Conservation (phyloP, 2,113 vertebrate species). For the Forbesichthys papilliferus region DNA sequence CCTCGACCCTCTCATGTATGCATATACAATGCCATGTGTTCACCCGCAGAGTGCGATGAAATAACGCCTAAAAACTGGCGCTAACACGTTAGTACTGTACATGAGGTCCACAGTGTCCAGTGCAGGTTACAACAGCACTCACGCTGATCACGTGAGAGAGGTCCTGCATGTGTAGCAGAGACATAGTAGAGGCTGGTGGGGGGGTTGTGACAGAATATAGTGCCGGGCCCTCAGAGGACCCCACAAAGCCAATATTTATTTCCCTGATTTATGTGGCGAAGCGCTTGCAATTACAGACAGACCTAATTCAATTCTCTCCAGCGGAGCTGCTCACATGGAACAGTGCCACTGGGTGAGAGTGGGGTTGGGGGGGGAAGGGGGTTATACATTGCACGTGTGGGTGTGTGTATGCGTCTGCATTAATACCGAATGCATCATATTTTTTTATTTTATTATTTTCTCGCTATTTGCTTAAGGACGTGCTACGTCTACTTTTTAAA, state of each 20-base stretch:
- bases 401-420: background rate
- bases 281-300: slow-evolving; percentile 67
- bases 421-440: background rate
- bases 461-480: background rate
- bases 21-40: too few species aligned
- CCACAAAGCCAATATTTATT: slow-evolving; percentile 68
- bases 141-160: slow-evolving; percentile 67
- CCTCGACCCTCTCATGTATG: too few species aligned
- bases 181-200: slow-evolving; percentile 15
- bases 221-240: slow-evolving; percentile 53
- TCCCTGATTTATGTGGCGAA: slow-evolving; percentile 74
- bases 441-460: background rate
- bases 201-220: slow-evolving; percentile 33
- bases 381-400: slow-evolving; percentile 8
- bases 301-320: slow-evolving; percentile 66
- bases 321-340: slow-evolving; percentile 51
- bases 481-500: slow-evolving; percentile 33
- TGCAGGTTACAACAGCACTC: slow-evolving; percentile 45
- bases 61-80: too few species aligned
- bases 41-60: too few species aligned
- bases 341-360: slow-evolving; percentile 20
- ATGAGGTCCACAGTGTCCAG: slow-evolving; percentile 12
- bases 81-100: too few species aligned
- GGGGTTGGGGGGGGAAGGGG: slow-evolving; percentile 10
- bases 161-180: slow-evolving; percentile 56